phyloP scores from a whole-genome alignment of 2,888 invertebrate species.

The Tetragonisca angustula region DNA sequence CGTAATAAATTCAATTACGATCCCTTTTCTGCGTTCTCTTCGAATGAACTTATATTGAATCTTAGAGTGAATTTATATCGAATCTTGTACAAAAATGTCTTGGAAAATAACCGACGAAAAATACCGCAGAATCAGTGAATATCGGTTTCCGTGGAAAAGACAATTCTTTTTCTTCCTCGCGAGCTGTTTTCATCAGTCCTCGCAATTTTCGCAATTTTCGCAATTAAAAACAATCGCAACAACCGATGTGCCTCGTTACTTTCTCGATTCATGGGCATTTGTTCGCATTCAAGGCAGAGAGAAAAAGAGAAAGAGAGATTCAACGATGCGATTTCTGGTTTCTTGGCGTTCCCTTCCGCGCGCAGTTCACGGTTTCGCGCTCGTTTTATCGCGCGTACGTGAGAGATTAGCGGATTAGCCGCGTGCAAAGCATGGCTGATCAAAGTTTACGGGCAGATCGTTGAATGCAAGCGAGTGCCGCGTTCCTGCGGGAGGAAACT shows the following conservation, averaged over 20 bases:
- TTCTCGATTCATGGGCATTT: background rate
- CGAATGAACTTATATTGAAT: too few species aligned
- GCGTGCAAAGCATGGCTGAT: constrained; percentile 65
- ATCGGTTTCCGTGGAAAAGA: background rate
- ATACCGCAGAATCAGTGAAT: too few species aligned
- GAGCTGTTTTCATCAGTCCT: background rate
- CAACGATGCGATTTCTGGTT: constrained; percentile 9
- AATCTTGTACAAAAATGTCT: too few species aligned
- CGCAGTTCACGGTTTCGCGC: constrained; percentile 24
- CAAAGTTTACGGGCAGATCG: constrained; percentile 55
- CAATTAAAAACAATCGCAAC: background rate
- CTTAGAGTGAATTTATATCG: too few species aligned
- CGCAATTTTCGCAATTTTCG: too few species aligned
- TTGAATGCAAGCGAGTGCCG: constrained; percentile 34
- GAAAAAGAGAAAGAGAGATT: background rate
- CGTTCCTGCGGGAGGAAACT: constrained; percentile 37
- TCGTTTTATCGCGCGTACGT: constrained; percentile 63
- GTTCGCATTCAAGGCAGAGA: background rate
- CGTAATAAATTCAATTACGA: too few species aligned
- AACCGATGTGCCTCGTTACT: background rate
- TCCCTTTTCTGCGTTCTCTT: too few species aligned
- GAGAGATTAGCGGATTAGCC: constrained; percentile 71
- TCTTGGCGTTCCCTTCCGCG: constrained; percentile 12
- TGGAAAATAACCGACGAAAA: too few species aligned
- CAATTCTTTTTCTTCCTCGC: background rate